Percentiles rank a stretch among this genome's conserved stretches.
phyloP scores from a whole-genome alignment of 2,797 vertebrate genomes.

The Ammospiza maritima region DNA sequence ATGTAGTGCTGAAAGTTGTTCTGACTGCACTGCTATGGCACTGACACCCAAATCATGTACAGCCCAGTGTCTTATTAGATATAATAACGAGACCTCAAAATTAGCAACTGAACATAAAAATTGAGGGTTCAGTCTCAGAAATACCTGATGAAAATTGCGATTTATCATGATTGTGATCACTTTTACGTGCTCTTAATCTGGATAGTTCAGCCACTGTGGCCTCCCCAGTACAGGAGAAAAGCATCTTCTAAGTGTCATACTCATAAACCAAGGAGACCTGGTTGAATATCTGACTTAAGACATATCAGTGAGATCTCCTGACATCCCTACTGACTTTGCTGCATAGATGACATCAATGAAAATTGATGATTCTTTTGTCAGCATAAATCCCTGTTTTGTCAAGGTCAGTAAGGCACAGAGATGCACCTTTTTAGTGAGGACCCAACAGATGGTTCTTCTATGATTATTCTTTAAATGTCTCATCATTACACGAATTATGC shows the following conservation, averaged over 20 bases:
- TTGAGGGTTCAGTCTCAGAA: not conserved
- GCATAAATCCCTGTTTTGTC: not conserved
- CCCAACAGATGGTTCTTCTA: not conserved
- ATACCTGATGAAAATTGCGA: not conserved
- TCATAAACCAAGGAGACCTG: not conserved
- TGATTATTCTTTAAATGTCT: not conserved
- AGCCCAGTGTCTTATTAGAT: not conserved
- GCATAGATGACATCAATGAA: not conserved
- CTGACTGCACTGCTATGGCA: not conserved
- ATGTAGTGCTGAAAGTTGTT: not conserved
- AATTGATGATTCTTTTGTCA: not conserved
- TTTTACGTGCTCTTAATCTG: not conserved
- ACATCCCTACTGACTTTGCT: not conserved
- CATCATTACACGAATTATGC: not conserved
- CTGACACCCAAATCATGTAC: not conserved
- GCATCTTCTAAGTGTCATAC: not conserved
- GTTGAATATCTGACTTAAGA: not conserved
- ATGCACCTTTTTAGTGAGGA: not conserved
- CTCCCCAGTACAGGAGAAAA: not conserved
- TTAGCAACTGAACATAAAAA: not conserved
- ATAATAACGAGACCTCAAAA: not conserved
- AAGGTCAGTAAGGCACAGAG: not conserved
- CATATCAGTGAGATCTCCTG: not conserved
- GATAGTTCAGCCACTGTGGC: not conserved
- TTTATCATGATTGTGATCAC: not conserved